These are phyloP conservation scores for Heliconius aoede DNA, from an alignment of 2,888 invertebrate genomes.

Conservation along the genomic window DNA sequence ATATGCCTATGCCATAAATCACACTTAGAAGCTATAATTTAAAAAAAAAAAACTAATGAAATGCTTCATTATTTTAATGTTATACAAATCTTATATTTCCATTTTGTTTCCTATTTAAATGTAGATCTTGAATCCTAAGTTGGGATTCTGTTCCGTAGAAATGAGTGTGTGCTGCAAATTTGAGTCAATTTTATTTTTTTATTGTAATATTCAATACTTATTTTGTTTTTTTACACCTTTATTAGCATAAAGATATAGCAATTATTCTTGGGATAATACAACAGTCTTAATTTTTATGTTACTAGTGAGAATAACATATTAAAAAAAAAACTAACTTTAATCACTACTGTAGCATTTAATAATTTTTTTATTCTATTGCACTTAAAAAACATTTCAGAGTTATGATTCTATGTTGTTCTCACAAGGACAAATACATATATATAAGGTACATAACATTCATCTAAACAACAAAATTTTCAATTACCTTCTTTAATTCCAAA, in stretches of 20 bases:
- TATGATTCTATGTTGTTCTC: conserved; percentile 16
- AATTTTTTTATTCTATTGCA: neutral
- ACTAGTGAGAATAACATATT: conserved; percentile 22
- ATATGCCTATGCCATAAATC: neutral
- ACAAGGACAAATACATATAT: conserved; percentile 12
- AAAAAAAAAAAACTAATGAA: conserved; percentile 8
- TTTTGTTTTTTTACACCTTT: conserved; percentile 4
- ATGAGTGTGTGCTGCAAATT: neutral
- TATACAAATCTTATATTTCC: conserved; percentile 9
- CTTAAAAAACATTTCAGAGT: conserved; percentile 3
- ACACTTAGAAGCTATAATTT: conserved; percentile 15
- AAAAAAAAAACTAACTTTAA: conserved; percentile 9
- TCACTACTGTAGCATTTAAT: neutral
- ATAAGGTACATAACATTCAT: conserved; percentile 18
- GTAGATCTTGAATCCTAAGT: conserved; percentile 4
- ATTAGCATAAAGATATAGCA: conserved; percentile 19
- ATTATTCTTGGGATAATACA: conserved; percentile 17
- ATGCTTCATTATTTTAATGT: conserved; percentile 9
- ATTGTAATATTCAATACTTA: conserved; percentile 3
- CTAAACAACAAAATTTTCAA: conserved; percentile 15
- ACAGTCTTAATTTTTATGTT: conserved; percentile 24
- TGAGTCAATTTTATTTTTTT: neutral
- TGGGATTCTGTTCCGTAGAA: neutral
- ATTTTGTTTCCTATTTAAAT: conserved; percentile 6
- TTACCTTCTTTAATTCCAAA: conserved; percentile 12